These are phyloP conservation scores for Cetoscarus ocellatus DNA, from an alignment of 2,797 vertebrate species.

Conservation along the genomic window DNA sequence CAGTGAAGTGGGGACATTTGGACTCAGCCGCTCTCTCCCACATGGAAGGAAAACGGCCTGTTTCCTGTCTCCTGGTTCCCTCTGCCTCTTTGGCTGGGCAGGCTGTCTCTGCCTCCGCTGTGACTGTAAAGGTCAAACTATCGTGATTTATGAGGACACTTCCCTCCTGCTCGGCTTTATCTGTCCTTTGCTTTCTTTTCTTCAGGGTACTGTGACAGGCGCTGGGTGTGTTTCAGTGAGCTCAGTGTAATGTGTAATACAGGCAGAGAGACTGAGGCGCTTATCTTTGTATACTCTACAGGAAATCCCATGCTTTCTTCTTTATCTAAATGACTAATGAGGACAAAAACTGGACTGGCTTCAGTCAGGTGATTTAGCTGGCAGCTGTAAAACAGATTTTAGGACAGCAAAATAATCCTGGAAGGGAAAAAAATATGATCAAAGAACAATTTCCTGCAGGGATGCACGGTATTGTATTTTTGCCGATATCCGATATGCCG, in stretches of 20 bases:
- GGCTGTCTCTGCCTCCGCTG: conserved; percentile 2
- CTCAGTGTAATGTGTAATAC: neutral
- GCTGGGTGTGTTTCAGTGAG: neutral
- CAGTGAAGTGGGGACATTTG: neutral
- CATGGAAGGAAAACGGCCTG: conserved; percentile 7
- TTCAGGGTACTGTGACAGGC: neutral
- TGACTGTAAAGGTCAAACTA: conserved; percentile 43
- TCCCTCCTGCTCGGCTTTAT: conserved; percentile 20
- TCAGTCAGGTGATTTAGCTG: neutral
- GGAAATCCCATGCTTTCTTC: neutral
- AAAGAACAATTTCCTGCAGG: too few relatives aligned
- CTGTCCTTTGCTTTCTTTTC: conserved; percentile 19
- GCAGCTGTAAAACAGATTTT: neutral
- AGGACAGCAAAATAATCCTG: neutral
- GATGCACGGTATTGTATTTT: too few relatives aligned
- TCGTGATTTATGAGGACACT: conserved; percentile 44
- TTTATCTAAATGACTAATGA: neutral
- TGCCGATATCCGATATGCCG: too few relatives aligned
- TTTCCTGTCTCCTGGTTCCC: conserved; percentile 15
- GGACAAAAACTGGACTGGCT: neutral
- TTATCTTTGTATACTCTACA: neutral
- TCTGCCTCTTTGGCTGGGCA: neutral
- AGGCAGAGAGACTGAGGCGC: neutral
- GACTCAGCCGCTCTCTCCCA: neutral
- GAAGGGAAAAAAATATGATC: too few relatives aligned